Evolutionary conservation across 2,888 invertebrate genomes (phyloP).

Genomic region (Stegophylla sp.): DNA sequence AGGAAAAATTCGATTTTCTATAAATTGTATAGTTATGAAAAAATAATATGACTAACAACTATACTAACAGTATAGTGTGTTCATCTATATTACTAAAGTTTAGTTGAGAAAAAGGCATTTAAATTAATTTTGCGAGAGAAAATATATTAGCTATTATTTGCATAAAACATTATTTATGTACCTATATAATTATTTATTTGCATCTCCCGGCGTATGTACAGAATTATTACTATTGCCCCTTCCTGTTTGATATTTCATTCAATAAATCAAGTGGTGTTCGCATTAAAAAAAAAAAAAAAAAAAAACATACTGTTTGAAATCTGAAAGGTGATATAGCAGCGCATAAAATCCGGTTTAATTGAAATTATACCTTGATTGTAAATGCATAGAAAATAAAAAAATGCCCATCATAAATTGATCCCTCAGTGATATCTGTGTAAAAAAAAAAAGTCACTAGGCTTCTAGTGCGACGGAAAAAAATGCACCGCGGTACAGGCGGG

Average conservation of each 20-base stretch:
- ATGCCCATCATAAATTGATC: constrained; percentile 6
- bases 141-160: no score
- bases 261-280: constrained; percentile 29
- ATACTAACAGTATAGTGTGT: neutral
- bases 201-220: neutral
- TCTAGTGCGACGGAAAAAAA: neutral
- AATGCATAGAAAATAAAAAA: neutral
- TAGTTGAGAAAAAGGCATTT: neutral
- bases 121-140: no score
- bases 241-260: constrained; percentile 20
- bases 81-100: neutral
- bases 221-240: neutral
- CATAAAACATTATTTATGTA: no score
- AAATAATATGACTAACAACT: no score
- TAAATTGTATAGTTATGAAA: no score
- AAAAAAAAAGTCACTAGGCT: constrained; percentile 17
- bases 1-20: no score
- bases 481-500: neutral
- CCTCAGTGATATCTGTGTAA: neutral
- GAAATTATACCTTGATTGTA: constrained; percentile 8
- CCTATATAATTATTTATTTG: neutral
- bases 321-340: neutral
- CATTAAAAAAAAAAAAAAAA: neutral
- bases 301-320: constrained; percentile 12
- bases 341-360: constrained; percentile 46